A percentile compares a stretch with the other conserved stretches of the same genome.
Evolutionary conservation across 2,113 vertebrate species (phyloP).

Genomic region (Saccopteryx leptura): DNA sequence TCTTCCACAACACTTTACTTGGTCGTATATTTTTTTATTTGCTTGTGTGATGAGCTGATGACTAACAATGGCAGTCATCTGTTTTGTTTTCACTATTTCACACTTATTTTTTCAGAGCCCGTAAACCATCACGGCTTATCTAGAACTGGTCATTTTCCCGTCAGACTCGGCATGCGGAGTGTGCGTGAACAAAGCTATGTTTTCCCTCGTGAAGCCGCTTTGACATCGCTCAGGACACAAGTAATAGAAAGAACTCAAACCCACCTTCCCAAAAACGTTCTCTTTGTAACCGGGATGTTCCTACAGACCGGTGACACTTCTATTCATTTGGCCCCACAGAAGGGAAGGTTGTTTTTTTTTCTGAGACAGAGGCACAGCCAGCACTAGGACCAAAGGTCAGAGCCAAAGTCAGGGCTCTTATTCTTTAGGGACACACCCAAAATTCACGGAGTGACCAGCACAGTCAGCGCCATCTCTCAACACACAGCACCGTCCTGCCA

Average conservation of each 20-base stretch:
- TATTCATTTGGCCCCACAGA: neutral
- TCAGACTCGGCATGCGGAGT: neutral
- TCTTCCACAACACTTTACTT: neutral
- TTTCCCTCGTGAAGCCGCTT: constrained; percentile 40
- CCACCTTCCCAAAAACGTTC: neutral
- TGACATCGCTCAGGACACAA: constrained; percentile 7
- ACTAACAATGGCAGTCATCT: neutral
- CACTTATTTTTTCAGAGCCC: neutral
- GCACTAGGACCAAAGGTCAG: neutral
- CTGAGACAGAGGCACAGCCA: neutral
- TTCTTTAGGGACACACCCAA: neutral
- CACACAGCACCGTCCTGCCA: neutral
- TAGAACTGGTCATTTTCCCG: constrained; percentile 29
- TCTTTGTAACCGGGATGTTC: neutral
- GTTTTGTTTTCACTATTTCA: neutral
- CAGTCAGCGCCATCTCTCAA: neutral
- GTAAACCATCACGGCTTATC: neutral
- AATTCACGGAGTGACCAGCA: neutral
- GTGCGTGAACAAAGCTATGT: neutral
- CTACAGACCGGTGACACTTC: neutral
- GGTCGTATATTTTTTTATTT: neutral
- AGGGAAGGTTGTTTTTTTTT: neutral
- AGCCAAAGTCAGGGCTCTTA: neutral
- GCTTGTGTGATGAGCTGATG: neutral
- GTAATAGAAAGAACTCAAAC: neutral